These are phyloP conservation scores for Schlechtendalia chinensis DNA, from an alignment of 1,140 invertebrate species.

Conservation along the genomic window DNA sequence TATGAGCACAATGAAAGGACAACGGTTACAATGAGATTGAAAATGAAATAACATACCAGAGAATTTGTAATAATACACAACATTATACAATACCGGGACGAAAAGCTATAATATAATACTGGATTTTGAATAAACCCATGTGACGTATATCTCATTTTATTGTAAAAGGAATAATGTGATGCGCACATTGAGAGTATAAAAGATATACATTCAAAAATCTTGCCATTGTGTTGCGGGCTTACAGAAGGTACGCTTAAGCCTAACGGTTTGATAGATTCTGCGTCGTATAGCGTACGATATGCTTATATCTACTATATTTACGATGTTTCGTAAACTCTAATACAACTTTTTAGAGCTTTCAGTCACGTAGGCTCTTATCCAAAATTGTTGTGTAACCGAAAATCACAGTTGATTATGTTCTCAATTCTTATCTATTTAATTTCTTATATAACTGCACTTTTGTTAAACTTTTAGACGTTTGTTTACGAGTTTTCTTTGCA, in stretches of 20 bases:
- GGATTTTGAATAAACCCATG: not conserved
- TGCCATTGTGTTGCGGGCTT: not conserved
- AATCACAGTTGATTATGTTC: not conserved
- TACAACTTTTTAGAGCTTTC: not conserved
- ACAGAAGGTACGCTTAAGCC: not conserved
- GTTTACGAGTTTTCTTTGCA: not conserved
- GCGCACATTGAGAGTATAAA: not conserved
- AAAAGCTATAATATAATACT: not conserved
- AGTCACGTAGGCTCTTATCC: not conserved
- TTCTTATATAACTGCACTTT: not conserved
- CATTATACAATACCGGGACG: not conserved
- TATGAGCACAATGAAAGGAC: not conserved
- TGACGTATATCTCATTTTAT: not conserved
- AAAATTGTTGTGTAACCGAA: not conserved
- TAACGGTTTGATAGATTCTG: not conserved
- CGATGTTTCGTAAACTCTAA: not conserved
- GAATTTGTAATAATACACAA: not conserved
- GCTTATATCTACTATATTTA: not conserved
- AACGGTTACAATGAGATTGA: not conserved
- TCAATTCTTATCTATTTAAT: slow-evolving; percentile 2
- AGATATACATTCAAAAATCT: not conserved
- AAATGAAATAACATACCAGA: not conserved
- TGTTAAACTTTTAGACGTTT: not conserved
- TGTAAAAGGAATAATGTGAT: not conserved
- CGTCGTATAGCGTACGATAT: not conserved